Base-by-base conservation (phyloP, 2,113 vertebrate genomes). In the Trichechus manatus region DNA sequence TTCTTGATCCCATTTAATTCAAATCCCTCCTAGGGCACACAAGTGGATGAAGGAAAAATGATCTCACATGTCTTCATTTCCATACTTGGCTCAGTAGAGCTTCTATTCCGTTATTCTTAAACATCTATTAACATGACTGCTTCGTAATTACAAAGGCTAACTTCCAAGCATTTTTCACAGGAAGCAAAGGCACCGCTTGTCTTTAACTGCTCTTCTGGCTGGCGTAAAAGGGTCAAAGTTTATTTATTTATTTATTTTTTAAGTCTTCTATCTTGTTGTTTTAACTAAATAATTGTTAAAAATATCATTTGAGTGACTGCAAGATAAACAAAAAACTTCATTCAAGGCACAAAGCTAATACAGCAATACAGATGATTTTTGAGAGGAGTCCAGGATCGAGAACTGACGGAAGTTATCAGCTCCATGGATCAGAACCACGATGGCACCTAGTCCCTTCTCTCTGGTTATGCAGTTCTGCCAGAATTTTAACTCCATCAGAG, bases 71-170 rank as follows among this genome's bases (percentile, higher is more conserved):
- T 70, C n/a, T 91, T 91, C 87, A 92, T 84, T 87, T 92, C 64
- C 75, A 81, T 56, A 63, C 70, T 11, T 83, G 31, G 74, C 79
- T 90, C 81, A 87, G 89, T 31, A 61, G n/a, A 87, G 88, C 80
- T 93, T 89, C 74, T 91, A 81, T 56, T 92, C 39, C 68, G 66
- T 92, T 95, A 78, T 95, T 89, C 87, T 92, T 92, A 92, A 95
- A 92, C 77, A 78, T 86, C 92, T 87, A 90, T 96, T 92, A 95
- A 92, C 87, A 89, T 87, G 94, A 97, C 59, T 88, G 88, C 88
- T 88, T 95, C 77, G 39, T 91, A 96, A 96, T 97, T 92, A 97
- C 85, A 81, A 88, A 89, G 79, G 85, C 77, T 81, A 87, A 88
- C 78, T 25, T 78, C 88, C 87, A 95, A 94, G 47, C 27, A 42